Conservation (phyloP, 1,140 invertebrate genomes). For the Gerris buenoi region DNA sequence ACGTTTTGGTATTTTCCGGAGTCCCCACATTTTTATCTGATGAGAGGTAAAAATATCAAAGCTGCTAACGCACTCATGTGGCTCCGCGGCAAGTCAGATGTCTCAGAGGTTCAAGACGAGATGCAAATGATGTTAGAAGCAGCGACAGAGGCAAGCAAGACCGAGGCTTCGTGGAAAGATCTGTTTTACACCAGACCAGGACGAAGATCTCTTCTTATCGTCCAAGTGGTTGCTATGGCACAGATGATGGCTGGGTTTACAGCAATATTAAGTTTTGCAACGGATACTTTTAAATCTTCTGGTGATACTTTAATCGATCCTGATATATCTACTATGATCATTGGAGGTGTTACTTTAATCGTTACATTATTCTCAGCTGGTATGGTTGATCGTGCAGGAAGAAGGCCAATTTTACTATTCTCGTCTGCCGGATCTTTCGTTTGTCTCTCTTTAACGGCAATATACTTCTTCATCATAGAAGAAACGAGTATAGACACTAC, state of each 20-base stretch:
- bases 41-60: conserved; percentile 40
- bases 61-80: conserved; percentile 47
- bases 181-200: conserved; percentile 12
- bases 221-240: conserved; percentile 16
- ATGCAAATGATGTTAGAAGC: conserved; percentile 17
- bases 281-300: conserved; percentile 15
- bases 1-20: conserved; percentile 39
- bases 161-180: conserved; percentile 13
- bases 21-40: conserved; percentile 55
- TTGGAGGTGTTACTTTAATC: conserved; percentile 9
- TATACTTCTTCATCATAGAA: conserved; percentile 12
- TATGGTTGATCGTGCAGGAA: conserved; percentile 25
- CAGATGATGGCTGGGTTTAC: conserved; percentile 20
- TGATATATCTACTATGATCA: conserved; percentile 18
- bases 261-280: conserved; percentile 19
- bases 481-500: conserved; percentile 11
- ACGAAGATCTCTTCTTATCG: conserved; percentile 18
- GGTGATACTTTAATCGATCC: conserved; percentile 12
- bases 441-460: conserved; percentile 6
- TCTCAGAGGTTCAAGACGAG: conserved; percentile 14
- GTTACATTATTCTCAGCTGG: conserved; percentile 24
- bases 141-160: conserved; percentile 12
- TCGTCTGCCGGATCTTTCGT: conserved; percentile 18
- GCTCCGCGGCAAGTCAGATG: conserved; percentile 35
- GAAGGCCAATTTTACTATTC: conserved; percentile 32